Evolutionary conservation across 2,113 vertebrate genomes (phyloP), one percentile per base, ranked within the genome.

Genomic region (Pedetes capensis): DNA sequence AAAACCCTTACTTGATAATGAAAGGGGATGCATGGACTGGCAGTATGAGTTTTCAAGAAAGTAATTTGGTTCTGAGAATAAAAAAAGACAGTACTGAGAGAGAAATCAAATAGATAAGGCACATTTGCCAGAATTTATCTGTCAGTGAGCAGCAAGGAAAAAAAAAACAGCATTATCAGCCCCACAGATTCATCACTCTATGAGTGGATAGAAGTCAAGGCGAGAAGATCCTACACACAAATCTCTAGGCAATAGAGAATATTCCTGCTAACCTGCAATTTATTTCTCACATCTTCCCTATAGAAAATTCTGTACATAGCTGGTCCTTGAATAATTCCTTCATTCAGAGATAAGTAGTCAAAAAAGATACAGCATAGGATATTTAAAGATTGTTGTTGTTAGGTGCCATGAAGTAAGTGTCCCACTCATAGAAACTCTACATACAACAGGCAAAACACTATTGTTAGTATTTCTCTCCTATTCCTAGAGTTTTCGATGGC

Each of bases 1-100:
- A 90, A 90, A 61, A 55, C 22, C 2, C 11, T 88, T 84, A 72
- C 71, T 84, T 34, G 95, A 75, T 25, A 80, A 68, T 55, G n/a
- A 68, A 81, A 86, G 92, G 16, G 34, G 32, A 17, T 76, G 29
- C 90, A 74, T 20, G 68, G 39, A 63, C 39, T 49, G 76, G 51
- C 29, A 84, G 3, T 75, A 14, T 44, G 25, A 84, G 76, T 37
- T 94, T 93, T 91, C 64, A 94, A 49, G 51, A 34, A 93, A 95
- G 20, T 57, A 88, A 32, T 84, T 84, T 69, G 11, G 37, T 80
- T 95, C 89, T 84, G 37, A 93, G 66, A 88, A 95, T 37, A 92
- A 78, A 25, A 49, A 64, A 16, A 93, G 57, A 86, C 18, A 92
- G 27, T 68, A 76, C 39, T 82, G 22, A 49, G 14, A 94, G 32